These are phyloP conservation scores for Thereva unica DNA, from an alignment of 2,888 invertebrate species.

Conservation along the genomic window DNA sequence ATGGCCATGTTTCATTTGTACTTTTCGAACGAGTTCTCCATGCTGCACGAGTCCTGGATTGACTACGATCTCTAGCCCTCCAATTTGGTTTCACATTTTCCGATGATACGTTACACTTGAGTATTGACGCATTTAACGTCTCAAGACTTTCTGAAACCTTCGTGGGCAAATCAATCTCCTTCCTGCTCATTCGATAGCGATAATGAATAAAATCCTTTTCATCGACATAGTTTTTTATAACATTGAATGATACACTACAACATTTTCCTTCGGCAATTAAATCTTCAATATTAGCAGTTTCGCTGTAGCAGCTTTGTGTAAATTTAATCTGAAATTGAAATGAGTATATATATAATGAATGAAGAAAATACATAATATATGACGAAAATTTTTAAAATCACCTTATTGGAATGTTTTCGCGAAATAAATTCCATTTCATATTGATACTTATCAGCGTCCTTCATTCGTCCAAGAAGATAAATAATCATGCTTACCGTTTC, in stretches of 20 bases:
- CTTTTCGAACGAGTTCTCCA: too few species aligned
- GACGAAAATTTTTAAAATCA: not conserved
- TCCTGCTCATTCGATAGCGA: slow-evolving; percentile 20
- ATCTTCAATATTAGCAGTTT: slow-evolving; percentile 21
- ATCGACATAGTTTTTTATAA: slow-evolving; percentile 17
- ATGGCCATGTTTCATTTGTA: too few species aligned
- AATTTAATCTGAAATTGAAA: slow-evolving; percentile 30
- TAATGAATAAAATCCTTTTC: slow-evolving; percentile 1
- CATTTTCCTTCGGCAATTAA: slow-evolving; percentile 26
- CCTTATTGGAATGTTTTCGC: not conserved
- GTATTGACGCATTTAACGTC: too few species aligned
- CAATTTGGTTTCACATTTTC: too few species aligned
- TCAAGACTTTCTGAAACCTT: not conserved
- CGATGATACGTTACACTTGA: too few species aligned
- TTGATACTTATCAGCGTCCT: slow-evolving; percentile 10
- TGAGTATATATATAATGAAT: not conserved
- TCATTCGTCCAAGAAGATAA: slow-evolving; percentile 9
- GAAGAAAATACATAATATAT: slow-evolving; percentile 4
- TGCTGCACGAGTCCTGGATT: too few species aligned
- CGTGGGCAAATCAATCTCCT: not conserved
- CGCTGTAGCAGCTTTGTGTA: slow-evolving; percentile 19
- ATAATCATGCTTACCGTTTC: slow-evolving; percentile 13
- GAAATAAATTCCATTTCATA: slow-evolving; percentile 25
- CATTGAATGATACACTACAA: slow-evolving; percentile 6
- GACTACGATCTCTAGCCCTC: too few species aligned